Percentiles rank a stretch among this genome's conserved stretches.
Conservation (phyloP, 1,140 invertebrate species). For the Linepithema humile region DNA sequence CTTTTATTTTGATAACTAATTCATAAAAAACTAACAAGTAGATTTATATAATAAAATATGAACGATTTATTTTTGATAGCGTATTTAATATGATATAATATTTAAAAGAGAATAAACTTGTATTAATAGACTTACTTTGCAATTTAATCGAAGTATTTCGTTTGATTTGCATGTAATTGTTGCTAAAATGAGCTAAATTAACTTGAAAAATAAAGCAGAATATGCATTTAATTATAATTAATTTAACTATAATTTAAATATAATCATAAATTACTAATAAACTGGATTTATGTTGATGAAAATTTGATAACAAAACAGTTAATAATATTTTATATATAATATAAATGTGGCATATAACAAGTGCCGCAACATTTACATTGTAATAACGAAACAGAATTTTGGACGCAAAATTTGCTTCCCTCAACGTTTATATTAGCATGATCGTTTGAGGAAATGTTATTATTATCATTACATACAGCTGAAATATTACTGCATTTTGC, state of each 20-base stretch:
- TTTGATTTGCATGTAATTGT: not conserved
- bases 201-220: not conserved
- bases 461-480: not conserved
- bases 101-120: too few species aligned
- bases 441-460: not conserved
- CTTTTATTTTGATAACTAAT: too few species aligned
- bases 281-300: not conserved
- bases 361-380: not conserved
- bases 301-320: not conserved
- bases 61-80: not conserved
- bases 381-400: not conserved
- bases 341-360: not conserved
- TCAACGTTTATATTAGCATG: not conserved
- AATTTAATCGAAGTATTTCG: not conserved
- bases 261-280: not conserved
- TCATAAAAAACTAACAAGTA: not conserved
- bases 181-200: not conserved
- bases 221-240: not conserved
- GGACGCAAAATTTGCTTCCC: not conserved
- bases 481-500: not conserved
- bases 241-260: not conserved
- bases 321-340: slow-evolving; percentile 10
- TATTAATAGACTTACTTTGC: not conserved
- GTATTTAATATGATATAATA: too few species aligned
- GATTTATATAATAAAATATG: not conserved